Conservation (phyloP, 2,113 vertebrate genomes). For the Bos javanicus region DNA sequence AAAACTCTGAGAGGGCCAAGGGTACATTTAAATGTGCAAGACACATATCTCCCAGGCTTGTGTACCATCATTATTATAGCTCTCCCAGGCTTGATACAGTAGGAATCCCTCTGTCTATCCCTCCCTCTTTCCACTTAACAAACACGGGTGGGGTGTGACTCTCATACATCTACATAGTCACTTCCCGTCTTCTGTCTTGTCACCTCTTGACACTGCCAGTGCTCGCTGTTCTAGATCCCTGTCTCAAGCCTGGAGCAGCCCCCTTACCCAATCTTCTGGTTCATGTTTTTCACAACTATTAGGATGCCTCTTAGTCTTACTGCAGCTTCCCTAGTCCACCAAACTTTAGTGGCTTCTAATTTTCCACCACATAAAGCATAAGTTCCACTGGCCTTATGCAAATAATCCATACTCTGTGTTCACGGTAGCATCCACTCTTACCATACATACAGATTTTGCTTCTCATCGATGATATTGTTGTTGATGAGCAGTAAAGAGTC, state of each 20-base stretch:
- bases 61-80: not conserved
- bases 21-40: not conserved
- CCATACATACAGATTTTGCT: not conserved
- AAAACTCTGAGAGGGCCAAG: not conserved
- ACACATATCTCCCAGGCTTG: not conserved
- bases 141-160: not conserved
- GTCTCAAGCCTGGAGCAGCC: not conserved
- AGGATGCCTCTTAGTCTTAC: not conserved
- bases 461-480: not conserved
- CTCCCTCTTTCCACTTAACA: not conserved
- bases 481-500: not conserved
- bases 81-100: not conserved
- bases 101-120: not conserved
- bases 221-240: not conserved
- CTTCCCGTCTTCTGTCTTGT: not conserved
- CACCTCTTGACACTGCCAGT: not conserved
- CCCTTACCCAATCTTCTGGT: not conserved
- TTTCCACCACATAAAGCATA: not conserved
- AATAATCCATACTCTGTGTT: not conserved
- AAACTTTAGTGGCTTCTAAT: not conserved
- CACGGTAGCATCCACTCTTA: not conserved
- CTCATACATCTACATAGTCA: not conserved
- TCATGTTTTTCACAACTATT: not conserved
- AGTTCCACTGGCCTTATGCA: not conserved
- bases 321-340: not conserved